Evolutionary conservation across 2,888 invertebrate species (phyloP), one percentile per base, ranked within the genome.

Genomic region (Deilephila porcellus): DNA sequence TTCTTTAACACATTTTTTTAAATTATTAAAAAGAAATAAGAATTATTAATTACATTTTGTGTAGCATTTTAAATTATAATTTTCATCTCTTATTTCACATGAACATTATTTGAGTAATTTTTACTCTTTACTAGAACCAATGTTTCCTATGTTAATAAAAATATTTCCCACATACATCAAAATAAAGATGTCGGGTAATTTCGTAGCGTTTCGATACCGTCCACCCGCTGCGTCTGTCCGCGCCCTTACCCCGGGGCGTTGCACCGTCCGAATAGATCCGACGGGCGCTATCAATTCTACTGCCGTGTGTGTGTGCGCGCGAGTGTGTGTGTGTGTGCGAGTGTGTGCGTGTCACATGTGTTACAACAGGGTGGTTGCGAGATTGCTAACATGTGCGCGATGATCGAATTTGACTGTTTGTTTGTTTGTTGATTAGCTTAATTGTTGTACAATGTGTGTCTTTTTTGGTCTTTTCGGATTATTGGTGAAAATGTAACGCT

Each of bases 211-310:
- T 56, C 20, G n/a, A 64, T 25, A 32, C 29, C 25, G 32, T 19
- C 67, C 29, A 20, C 17, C n/a, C 59, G 62, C 20, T n/a, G 25
- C 34, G 29, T 92, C 86, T 86, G 84, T n/a, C 74, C 81, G 3
- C 74, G 59, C 74, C 92, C 80, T 87, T 78, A 86, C 56, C 77
- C 86, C 86, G 90, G 92, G 92, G 90, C 94, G 94, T 93, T 94
- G 94, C 94, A 94, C 94, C 88, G 88, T 90, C 91, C 90, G 91
- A 89, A 91, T 93, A 93, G 94, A 94, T 93, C 92, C 91, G 87
- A 84, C 82, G 81, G 81, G 76, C 88, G 90, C 92, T 93, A 93
- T 93, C 91, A 91, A 90, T 89, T 89, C 81, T 79, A 75, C 74
- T 76, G 81, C 82, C 74, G 79, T 73, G 79, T 78, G 83, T 85